Evolutionary conservation across 2,888 invertebrate genomes (phyloP).

Genomic region (Heliconius cydno): DNA sequence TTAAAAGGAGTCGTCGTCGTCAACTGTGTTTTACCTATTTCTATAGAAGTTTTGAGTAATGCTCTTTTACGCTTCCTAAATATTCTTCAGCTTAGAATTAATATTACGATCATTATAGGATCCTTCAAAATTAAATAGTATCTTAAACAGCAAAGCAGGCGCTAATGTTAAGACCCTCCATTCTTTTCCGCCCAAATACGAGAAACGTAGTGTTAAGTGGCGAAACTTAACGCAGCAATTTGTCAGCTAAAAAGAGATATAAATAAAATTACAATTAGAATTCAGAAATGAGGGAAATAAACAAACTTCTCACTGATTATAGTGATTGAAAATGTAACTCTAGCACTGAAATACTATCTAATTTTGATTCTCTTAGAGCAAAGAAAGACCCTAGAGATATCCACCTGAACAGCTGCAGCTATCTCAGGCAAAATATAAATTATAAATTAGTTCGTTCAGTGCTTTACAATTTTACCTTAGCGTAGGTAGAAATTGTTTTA

Average conservation of each 20-base stretch:
- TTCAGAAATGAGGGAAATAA: too few relatives aligned
- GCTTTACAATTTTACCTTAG: background rate
- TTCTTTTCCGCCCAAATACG: too few relatives aligned
- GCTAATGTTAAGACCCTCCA: too few relatives aligned
- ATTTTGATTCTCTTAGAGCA: conserved; percentile 6
- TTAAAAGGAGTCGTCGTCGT: too few relatives aligned
- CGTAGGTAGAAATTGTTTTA: background rate
- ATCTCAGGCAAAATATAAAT: conserved; percentile 1
- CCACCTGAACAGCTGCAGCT: conserved; percentile 2
- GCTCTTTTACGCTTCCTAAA: too few relatives aligned
- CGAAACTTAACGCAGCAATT: background rate
- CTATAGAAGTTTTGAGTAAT: too few relatives aligned
- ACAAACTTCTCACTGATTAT: too few relatives aligned
- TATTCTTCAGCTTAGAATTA: too few relatives aligned
- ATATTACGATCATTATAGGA: too few relatives aligned
- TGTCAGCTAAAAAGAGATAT: background rate
- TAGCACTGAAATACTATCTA: background rate
- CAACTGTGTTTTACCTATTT: too few relatives aligned
- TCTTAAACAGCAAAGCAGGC: too few relatives aligned
- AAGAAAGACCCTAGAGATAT: background rate
- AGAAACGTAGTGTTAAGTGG: background rate
- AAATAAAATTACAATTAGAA: background rate
- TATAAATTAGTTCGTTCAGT: conserved; percentile 1
- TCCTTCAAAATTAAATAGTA: too few relatives aligned
- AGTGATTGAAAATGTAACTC: background rate